Base-by-base conservation (phyloP, 1,140 invertebrate genomes). In the Papilio polytes region DNA sequence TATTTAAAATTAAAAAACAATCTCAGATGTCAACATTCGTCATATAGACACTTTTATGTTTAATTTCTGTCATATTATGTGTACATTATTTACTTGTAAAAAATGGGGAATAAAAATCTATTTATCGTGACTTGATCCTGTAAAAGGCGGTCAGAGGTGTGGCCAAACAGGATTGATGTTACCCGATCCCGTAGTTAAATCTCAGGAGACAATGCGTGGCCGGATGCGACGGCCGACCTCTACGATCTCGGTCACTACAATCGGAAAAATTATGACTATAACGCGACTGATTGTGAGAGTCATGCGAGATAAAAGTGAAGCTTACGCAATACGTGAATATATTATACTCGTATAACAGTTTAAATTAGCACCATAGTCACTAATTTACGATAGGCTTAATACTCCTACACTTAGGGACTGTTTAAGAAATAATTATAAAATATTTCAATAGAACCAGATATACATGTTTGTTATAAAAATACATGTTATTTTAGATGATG, bases 131-230 rank as follows among this genome's bases (percentile, higher is more conserved):
- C 70, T n/a, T 44, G 41, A 44, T 44, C 70, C 36, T 36, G 6
- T 73, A 26, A 63, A 66, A 66, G 63, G 22, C 63, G 70, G 73
- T 48, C 20, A 74, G 73, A 74, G 73, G 73, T 74, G 73, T 74
- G 73, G 73, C 73, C 46, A 51, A 51, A 74, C 73, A 51, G 73
- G 73, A 74, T 74, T 46, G 41, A 46, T 46, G 73, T 74, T 51
- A 74, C 73, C 73, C 44, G 73, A 74, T 26, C 20, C 73, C 44
- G 20, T 46, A 48, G 73, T 74, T 74, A 74, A 74, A 74, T 74
- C 73, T 74, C 44, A 15, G 44, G 73, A 74, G 73, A 74, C 73
- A 51, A 74, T 74, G 73, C 41, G 41, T 48, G 73, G 73, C 44
- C 73, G 73, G 73, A 74, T 74, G 73, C 44, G 20, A 51, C 73